Evolutionary conservation across 2,113 vertebrate genomes (phyloP).

Genomic region (Eurystomus gularis): DNA sequence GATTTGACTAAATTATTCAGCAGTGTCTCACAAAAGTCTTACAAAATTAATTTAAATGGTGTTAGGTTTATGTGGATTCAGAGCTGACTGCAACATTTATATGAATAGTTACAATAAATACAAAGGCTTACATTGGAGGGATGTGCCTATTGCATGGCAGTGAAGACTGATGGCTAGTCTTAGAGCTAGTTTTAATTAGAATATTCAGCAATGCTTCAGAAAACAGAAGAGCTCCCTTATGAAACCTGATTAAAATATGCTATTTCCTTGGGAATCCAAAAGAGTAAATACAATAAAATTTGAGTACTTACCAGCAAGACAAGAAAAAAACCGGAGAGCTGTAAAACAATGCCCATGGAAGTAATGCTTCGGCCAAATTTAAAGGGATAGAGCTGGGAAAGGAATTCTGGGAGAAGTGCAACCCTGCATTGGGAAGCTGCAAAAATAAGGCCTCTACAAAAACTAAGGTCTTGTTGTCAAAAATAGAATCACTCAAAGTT

Average conservation of each 20-base stretch:
- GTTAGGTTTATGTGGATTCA: background rate
- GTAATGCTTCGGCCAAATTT: background rate
- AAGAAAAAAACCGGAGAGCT: background rate
- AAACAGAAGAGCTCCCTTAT: background rate
- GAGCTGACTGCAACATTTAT: background rate
- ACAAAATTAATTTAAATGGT: conserved; percentile 16
- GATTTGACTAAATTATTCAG: conserved; percentile 33
- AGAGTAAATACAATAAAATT: conserved; percentile 7
- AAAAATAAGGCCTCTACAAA: background rate
- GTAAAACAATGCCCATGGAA: background rate
- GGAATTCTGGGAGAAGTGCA: background rate
- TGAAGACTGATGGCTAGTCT: background rate
- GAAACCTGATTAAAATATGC: background rate
- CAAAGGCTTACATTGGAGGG: background rate
- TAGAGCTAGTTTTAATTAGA: background rate
- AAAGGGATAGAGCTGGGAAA: background rate
- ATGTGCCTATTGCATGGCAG: background rate
- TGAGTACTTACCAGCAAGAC: background rate
- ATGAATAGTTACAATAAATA: conserved; percentile 7
- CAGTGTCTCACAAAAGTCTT: background rate
- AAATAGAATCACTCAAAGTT: background rate
- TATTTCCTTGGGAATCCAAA: conserved; percentile 6
- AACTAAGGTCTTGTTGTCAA: background rate
- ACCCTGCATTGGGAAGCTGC: background rate
- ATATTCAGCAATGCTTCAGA: background rate